Percentiles rank a stretch among this genome's conserved stretches.
Conservation (phyloP, 2,888 invertebrate species). For the Drosophila bunnanda region DNA sequence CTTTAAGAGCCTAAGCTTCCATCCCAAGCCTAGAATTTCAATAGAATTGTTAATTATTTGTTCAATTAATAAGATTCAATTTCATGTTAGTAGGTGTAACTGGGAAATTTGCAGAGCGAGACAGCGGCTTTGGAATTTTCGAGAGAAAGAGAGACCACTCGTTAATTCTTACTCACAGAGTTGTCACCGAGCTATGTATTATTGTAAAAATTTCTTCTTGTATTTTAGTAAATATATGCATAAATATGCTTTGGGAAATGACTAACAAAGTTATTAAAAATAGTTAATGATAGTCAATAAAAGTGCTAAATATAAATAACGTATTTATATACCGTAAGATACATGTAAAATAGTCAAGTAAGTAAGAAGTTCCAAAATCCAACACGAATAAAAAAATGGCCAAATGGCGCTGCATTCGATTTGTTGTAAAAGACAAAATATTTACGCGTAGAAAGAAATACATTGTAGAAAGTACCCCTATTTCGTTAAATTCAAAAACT, state of each 20-base stretch:
- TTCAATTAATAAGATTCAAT: not conserved
- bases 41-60: not conserved
- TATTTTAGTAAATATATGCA: not conserved
- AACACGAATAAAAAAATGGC: not conserved
- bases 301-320: no score
- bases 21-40: not conserved
- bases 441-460: not conserved
- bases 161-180: not conserved
- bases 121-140: not conserved
- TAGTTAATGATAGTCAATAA: no score
- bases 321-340: no score
- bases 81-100: conserved; percentile 9
- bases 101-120: conserved; percentile 11
- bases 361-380: not conserved
- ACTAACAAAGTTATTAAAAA: no score
- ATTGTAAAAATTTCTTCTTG: not conserved
- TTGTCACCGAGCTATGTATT: not conserved
- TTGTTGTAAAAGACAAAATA: no score
- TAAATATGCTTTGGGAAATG: no score
- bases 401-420: not conserved
- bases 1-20: not conserved
- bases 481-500: not conserved
- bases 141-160: not conserved
- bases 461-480: not conserved
- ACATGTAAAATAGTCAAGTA: not conserved